Conservation (phyloP, 2,888 invertebrate genomes). For the Tuta absoluta region DNA sequence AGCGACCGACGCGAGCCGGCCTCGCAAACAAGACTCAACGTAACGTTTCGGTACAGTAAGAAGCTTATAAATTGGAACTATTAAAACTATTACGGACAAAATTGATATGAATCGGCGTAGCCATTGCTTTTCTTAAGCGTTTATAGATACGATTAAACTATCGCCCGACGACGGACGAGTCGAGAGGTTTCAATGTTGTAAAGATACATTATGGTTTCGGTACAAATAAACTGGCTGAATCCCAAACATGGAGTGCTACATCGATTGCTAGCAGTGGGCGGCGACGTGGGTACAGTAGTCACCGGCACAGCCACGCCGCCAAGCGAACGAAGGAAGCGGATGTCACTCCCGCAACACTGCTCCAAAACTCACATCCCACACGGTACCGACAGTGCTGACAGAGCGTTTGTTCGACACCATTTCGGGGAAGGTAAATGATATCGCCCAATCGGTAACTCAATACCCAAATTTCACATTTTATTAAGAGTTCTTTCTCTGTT, state of each 20-base stretch:
- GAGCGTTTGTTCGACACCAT: slow-evolving; percentile 68
- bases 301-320: slow-evolving; percentile 38
- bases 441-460: slow-evolving; percentile 61
- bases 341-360: slow-evolving; percentile 21
- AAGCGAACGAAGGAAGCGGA: slow-evolving; percentile 22
- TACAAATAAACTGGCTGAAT: slow-evolving; percentile 42
- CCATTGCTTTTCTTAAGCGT: slow-evolving; percentile 75
- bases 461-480: slow-evolving; percentile 50
- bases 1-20: slow-evolving; percentile 57
- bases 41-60: slow-evolving; percentile 68
- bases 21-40: slow-evolving; percentile 63
- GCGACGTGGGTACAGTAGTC: slow-evolving; percentile 35
- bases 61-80: slow-evolving; percentile 79
- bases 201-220: slow-evolving; percentile 44
- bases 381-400: slow-evolving; percentile 34
- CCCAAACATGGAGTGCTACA: slow-evolving; percentile 50
- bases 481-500: slow-evolving; percentile 55
- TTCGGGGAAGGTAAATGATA: slow-evolving; percentile 76
- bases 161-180: slow-evolving; percentile 64
- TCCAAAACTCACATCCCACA: slow-evolving; percentile 7
- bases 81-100: slow-evolving; percentile 79
- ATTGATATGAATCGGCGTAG: slow-evolving; percentile 80
- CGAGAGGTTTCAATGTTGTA: slow-evolving; percentile 52
- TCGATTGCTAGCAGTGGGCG: slow-evolving; percentile 52
- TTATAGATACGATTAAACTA: slow-evolving; percentile 74